Evolutionary conservation across 2,113 vertebrate genomes (phyloP).

Genomic region (Erpornis zantholeuca): DNA sequence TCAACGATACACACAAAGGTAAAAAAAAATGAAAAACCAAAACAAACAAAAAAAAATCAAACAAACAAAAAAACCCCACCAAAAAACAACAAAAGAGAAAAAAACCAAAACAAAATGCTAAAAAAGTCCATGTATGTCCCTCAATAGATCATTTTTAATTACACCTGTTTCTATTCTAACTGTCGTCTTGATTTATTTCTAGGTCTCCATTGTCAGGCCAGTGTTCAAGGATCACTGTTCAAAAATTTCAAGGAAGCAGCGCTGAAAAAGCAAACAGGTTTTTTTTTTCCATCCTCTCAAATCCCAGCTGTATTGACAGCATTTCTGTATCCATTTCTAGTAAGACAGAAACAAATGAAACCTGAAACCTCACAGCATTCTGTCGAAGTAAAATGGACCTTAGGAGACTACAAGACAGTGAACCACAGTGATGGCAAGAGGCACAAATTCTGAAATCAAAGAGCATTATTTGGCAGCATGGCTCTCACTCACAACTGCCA

Average conservation of each 20-base stretch:
- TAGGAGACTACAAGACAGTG: not conserved
- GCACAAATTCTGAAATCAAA: not conserved
- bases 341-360: not conserved
- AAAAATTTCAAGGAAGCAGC: not conserved
- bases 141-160: fast-evolving
- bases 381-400: not conserved
- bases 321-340: fast-evolving
- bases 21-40: not conserved
- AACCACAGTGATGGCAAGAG: not conserved
- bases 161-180: not conserved
- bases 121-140: not conserved
- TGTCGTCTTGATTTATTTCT: not conserved
- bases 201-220: not conserved
- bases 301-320: not conserved
- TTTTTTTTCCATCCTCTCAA: not conserved
- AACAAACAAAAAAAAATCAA: no score
- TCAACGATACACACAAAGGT: fast-evolving
- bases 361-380: not conserved
- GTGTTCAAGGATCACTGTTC: not conserved
- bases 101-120: not conserved
- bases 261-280: not conserved
- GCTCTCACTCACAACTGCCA: not conserved
- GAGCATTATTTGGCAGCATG: not conserved
- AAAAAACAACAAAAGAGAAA: no score
- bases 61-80: no score